phyloP scores from a whole-genome alignment of 2,888 invertebrate species.

The Phaonia tiefii region DNA sequence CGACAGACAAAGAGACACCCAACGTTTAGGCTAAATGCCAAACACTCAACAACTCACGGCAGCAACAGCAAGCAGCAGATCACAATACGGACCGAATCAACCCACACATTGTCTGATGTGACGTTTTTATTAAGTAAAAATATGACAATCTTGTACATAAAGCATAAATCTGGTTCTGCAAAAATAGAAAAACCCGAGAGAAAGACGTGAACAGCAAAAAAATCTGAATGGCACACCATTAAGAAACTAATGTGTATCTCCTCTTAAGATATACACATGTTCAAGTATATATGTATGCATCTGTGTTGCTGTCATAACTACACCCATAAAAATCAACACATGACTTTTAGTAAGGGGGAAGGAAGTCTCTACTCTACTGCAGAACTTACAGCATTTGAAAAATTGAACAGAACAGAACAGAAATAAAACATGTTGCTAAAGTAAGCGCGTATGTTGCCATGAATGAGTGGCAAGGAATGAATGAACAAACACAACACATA shows the following conservation, averaged over 20 bases:
- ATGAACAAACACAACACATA: not conserved
- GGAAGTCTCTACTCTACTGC: too few species aligned
- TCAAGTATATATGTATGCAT: not conserved
- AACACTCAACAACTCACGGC: too few species aligned
- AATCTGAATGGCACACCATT: constrained; percentile 26
- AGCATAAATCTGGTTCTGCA: constrained; percentile 57
- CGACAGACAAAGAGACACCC: constrained; percentile 11
- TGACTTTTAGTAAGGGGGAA: not conserved
- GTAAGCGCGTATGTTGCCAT: not conserved
- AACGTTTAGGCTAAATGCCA: not conserved
- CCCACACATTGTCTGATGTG: constrained; percentile 60
- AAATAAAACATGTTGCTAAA: constrained; percentile 10
- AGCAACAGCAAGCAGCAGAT: constrained; percentile 15
- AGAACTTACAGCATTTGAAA: not conserved
- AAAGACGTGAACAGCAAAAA: constrained; percentile 3
- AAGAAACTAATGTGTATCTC: constrained; percentile 52
- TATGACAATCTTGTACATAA: constrained; percentile 64
- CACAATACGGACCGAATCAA: constrained; percentile 3
- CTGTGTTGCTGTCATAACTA: constrained; percentile 28
- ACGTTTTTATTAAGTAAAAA: constrained; percentile 65
- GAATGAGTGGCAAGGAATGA: constrained; percentile 16
- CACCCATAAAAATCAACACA: constrained; percentile 53
- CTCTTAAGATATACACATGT: constrained; percentile 10
- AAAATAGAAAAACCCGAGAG: constrained; percentile 17
- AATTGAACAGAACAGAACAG: not conserved